Base-by-base conservation (phyloP, 2,113 vertebrate species). In the Tiliqua scincoides region DNA sequence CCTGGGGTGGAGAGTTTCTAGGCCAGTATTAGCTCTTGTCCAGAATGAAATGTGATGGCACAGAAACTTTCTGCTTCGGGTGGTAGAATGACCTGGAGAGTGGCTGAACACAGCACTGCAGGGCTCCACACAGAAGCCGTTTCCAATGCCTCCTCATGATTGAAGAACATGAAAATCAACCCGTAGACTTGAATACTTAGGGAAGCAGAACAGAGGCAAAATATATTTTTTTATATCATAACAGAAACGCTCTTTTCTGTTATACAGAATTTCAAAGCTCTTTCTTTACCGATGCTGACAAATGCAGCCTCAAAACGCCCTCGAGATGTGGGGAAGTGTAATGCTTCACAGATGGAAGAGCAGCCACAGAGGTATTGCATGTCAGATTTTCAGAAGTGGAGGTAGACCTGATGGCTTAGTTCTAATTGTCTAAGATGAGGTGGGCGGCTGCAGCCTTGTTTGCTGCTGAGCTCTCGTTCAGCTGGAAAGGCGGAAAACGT, bases 291-390 rank as follows among this genome's bases (percentile, higher is more conserved):
- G 35, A 21, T 32, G 6, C 40, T 59, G 2, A 30, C 71, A 86
- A 79, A 82, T 86, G 40, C 62, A 74, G 30, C 57, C 59, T 52
- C 71, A 20, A 62, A 52, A 21, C 27, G 30, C 77, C 40, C 27
- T 3, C 71, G 76, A 37, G 68, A 85, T 30, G 40, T 57, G 17
- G 40, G 81, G 82, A 79, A 32, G 65, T 30, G 83, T 54, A 4
- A 27, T 84, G 2, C 70, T 94, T 89, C 61, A 65, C 48, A 70
- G 67, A 59, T 0, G 81, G 71, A 32, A 89, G 82, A 88, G 63
- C 8, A 72, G 59, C 3, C 0, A 0, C 48, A 63, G 14, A 25
- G 68, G 65, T 61, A 37, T 21, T 71, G 11, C n/a, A 84, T 78
- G 35, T 82, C 43, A 79, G 75, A 73, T 54, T 72, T 89, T 89